Evolutionary conservation across 2,888 invertebrate genomes (phyloP), one percentile per base, ranked within the genome.

Genomic region (Cylindroiulus punctatus): DNA sequence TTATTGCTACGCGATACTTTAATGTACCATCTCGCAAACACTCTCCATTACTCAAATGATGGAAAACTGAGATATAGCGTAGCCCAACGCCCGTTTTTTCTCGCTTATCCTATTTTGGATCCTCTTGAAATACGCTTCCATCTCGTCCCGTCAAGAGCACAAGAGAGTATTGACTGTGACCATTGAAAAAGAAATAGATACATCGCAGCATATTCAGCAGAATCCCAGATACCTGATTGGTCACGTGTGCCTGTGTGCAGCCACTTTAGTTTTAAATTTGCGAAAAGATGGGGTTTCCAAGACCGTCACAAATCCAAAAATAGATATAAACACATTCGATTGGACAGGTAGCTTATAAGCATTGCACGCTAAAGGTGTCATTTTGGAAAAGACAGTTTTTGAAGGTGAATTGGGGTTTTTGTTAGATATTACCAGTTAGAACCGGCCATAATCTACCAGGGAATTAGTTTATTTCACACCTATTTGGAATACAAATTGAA

Each of bases 1-100:
- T 52, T 52, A 52, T 52, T 52, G 52, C 52, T 52, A 52, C 52
- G 52, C 52, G 52, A 52, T 52, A 52, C 52, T 52, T 52, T 52
- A 52, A 52, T 52, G 52, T 52, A 52, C 52, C 52, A 17, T 52
- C 52, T 52, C 52, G 52, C 52, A 52, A 52, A 52, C 52, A 52
- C 52, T 52, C 52, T 52, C 52, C 52, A 52, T 52, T 52, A 52
- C 52, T 52, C 52, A 52, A 52, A 52, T 52, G 52, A 52, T 52
- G 52, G 52, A 17, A 52, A 52, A 52, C 52, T 52, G 52, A 52
- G 52, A 52, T 52, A 52, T 52, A 52, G 52, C 52, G 19, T 52
- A 19, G 19, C 52, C 52, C 52, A 52, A 19, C 52, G 47, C 47
- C 47, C 3, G 47, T 47, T 47, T 47, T 47, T 47, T 47, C 47